These are phyloP conservation scores for Theonella swinhoei DNA, from an alignment of 37 sponge, comb jelly and placozoan genomes.

Conservation along the genomic window DNA sequence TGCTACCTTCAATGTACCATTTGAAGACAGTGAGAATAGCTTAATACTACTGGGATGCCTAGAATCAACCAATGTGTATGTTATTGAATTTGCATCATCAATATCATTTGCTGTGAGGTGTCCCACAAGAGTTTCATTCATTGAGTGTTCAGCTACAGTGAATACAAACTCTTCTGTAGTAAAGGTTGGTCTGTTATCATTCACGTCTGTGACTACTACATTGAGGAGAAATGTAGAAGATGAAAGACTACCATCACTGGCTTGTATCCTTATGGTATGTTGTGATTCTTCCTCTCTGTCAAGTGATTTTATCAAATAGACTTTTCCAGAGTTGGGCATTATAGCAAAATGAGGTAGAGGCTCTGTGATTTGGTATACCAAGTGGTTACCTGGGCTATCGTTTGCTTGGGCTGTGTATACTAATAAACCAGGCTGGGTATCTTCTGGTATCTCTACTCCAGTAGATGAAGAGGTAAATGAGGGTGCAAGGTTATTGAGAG, in stretches of 20 bases:
- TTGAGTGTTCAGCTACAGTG: constrained; percentile 21
- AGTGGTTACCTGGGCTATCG: constrained; percentile 11
- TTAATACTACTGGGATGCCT: background rate
- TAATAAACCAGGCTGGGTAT: constrained; percentile 11
- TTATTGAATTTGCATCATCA: constrained; percentile 15
- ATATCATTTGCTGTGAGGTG: constrained; percentile 38
- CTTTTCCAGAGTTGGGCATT: constrained; percentile 47
- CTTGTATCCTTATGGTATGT: constrained; percentile 8
- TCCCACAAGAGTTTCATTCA: background rate
- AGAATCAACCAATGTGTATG: constrained; percentile 51
- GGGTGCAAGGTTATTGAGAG: background rate
- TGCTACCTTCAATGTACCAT: background rate
- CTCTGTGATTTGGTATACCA: constrained; percentile 38
- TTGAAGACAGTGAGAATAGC: constrained; percentile 16
- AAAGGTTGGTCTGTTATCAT: constrained; percentile 64
- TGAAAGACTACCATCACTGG: constrained; percentile 10
- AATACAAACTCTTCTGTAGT: background rate
- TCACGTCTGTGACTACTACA: constrained; percentile 38
- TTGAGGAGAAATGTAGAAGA: background rate
- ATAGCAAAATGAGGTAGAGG: constrained; percentile 36
- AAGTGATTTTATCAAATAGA: constrained; percentile 46
- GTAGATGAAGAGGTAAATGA: background rate
- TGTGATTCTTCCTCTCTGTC: constrained; percentile 1
- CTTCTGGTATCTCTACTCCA: background rate
- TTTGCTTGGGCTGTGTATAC: constrained; percentile 28